Percentiles rank a stretch among this genome's conserved stretches.
phyloP scores from a whole-genome alignment of 2,113 vertebrate species.

The Nerophis lumbriciformis region DNA sequence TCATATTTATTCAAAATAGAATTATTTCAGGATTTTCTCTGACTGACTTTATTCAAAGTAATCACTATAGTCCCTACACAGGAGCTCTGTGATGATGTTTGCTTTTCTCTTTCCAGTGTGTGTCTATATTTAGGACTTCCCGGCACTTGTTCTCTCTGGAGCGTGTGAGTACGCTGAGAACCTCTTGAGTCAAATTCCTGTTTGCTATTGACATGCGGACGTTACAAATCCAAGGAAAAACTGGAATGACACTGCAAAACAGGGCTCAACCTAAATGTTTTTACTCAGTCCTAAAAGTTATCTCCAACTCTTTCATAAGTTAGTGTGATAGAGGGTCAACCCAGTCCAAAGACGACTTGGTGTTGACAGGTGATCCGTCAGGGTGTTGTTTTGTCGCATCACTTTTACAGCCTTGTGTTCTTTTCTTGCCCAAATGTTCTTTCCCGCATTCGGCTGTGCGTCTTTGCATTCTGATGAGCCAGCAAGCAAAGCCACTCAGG shows the following conservation, averaged over 20 bases:
- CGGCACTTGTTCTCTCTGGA: slow-evolving; percentile 5
- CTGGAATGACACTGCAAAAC: too few species aligned
- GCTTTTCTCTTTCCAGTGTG: neutral
- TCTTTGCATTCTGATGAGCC: slow-evolving; percentile 65
- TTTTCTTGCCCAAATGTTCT: slow-evolving; percentile 43
- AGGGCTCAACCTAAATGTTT: neutral
- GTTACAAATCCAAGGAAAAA: neutral
- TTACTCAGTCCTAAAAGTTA: neutral
- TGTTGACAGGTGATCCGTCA: slow-evolving; percentile 3
- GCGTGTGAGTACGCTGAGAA: neutral
- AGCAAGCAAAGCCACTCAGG: slow-evolving; percentile 47
- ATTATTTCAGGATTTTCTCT: neutral
- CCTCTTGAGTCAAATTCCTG: slow-evolving; percentile 1
- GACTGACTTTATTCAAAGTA: neutral
- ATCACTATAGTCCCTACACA: neutral
- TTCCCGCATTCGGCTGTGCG: slow-evolving; percentile 36
- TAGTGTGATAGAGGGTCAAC: too few species aligned
- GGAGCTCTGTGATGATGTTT: slow-evolving; percentile 1
- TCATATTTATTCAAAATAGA: neutral
- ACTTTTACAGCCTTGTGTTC: slow-evolving; percentile 27
- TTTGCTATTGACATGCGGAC: slow-evolving; percentile 1
- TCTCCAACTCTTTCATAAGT: neutral
- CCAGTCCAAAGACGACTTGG: neutral
- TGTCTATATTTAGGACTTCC: slow-evolving; percentile 14
- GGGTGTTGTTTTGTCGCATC: neutral